Percentiles rank a stretch among this genome's conserved stretches.
phyloP scores from a whole-genome alignment of 2,797 vertebrate genomes.

The Bufotes viridis region DNA sequence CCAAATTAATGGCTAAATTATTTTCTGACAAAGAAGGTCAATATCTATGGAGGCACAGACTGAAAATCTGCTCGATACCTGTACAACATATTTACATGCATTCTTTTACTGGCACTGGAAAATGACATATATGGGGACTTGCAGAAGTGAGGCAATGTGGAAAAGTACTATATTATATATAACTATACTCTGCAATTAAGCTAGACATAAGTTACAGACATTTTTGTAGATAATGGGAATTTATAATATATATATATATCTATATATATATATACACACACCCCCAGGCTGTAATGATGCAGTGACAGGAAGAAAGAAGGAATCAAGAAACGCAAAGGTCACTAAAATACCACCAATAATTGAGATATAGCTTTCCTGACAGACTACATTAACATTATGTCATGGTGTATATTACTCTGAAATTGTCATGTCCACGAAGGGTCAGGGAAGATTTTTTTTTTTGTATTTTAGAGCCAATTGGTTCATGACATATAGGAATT shows the following conservation, averaged over 20 bases:
- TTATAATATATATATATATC: background rate
- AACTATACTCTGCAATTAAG: background rate
- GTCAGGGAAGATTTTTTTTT: background rate
- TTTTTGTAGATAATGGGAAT: background rate
- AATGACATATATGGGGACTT: background rate
- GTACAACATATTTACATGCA: no score
- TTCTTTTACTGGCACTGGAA: no score
- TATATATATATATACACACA: background rate
- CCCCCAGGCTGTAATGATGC: background rate
- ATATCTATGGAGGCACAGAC: no score
- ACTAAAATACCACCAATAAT: conserved; percentile 18
- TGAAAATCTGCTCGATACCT: no score
- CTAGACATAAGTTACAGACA: background rate
- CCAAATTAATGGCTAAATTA: no score
- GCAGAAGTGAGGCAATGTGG: background rate
- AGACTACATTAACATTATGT: background rate
- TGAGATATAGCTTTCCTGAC: conserved; percentile 15
- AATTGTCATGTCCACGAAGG: background rate
- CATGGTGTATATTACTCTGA: background rate
- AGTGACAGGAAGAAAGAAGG: conserved; percentile 4
- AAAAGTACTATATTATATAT: background rate
- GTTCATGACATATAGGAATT: background rate
- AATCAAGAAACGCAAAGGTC: conserved; percentile 3
- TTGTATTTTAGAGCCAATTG: background rate
- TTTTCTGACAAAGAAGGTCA: no score